Evolutionary conservation across 1,140 invertebrate genomes (phyloP), one percentile per base, ranked within the genome.

Genomic region (Forficula auricularia): DNA sequence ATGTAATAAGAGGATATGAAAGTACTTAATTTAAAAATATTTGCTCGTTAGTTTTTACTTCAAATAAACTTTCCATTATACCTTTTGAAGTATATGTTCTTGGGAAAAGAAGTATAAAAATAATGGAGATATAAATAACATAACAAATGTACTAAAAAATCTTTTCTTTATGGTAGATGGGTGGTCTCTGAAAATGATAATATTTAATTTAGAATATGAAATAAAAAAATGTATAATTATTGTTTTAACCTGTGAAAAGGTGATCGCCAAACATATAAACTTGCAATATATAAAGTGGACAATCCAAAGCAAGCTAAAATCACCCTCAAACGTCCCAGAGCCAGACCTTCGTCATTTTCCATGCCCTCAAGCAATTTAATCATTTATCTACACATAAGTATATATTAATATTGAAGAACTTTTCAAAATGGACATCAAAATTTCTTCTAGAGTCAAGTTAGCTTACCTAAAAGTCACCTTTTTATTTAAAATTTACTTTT

Each of bases 161-260:
- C 88, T 71, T 59, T 73, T 75, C 54, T 86, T 89, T 47, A 94
- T 88, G 2, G 77, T 86, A n/a, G 75, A 70, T 4, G 86, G 82
- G 63, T 91, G 84, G 58, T 89, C 78, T 52, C 84, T 85, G 64
- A 53, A 77, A 52, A 58, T 50, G 47, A 47, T 19, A 48, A 4
- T n/a, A 41, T n/a, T 22, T 12, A 3, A 35, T 43, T 37, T 43
- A 30, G 20, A 14, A 31, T 6, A 34, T 36, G 34, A 15, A 32
- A 35, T 41, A 31, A 51, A 40, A 38, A 38, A 14, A 35, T 33
- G 14, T 15, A 46, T 45, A 13, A 16, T 22, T 19, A 30, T 45
- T 36, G 38, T 50, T 60, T 3, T 19, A 72, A 81, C 77, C 77
- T 79, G 62, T 70, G 68, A 49, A 76, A 67, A 48, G 72, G 72